Evolutionary conservation across 2,113 vertebrate genomes (phyloP).

Genomic region (Myotis lucifugus): DNA sequence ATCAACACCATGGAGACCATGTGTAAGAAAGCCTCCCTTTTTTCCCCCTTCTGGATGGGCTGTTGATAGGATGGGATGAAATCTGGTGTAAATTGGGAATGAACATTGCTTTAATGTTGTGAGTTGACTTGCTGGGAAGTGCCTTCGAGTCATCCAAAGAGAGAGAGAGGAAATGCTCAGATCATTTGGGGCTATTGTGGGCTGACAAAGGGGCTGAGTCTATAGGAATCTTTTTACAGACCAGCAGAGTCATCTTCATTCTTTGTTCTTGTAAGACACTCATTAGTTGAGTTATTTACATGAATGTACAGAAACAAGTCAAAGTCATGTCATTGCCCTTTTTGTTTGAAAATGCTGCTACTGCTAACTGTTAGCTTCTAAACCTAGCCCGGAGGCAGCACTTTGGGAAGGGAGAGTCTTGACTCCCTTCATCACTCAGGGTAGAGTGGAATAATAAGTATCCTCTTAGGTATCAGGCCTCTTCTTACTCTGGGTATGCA

Average conservation of each 20-base stretch:
- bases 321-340: conserved; percentile 24
- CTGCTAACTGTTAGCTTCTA: not conserved
- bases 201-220: conserved; percentile 71
- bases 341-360: not conserved
- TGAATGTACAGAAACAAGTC: conserved; percentile 10
- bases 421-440: not conserved
- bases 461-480: not conserved
- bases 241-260: not conserved
- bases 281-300: conserved; percentile 22
- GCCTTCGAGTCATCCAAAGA: conserved; percentile 58
- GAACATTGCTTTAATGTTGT: conserved; percentile 60
- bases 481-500: not conserved
- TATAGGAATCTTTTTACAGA: conserved; percentile 62
- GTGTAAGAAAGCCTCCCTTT: conserved; percentile 74
- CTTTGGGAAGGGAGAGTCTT: not conserved
- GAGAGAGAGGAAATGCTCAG: conserved; percentile 53
- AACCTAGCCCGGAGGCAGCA: not conserved
- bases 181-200: conserved; percentile 68
- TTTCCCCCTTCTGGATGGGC: conserved; percentile 59
- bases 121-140: conserved; percentile 80
- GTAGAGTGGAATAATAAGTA: not conserved
- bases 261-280: conserved; percentile 56
- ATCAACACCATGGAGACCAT: conserved; percentile 81
- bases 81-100: conserved; percentile 73
- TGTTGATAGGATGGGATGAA: conserved; percentile 71